phyloP scores from a whole-genome alignment of 2,888 invertebrate species.

The Papilio elwesi region DNA sequence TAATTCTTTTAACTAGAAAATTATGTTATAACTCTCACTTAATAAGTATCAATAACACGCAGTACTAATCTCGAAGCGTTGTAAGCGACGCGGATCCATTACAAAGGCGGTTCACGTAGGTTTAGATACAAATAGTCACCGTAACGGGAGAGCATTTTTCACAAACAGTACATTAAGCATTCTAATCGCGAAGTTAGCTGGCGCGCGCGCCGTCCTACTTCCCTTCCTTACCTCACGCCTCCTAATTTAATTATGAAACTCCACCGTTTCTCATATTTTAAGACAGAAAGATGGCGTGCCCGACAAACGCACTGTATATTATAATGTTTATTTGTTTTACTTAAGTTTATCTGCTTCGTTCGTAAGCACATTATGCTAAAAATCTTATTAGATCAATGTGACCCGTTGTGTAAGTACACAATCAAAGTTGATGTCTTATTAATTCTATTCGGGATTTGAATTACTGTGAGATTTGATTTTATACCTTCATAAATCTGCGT shows the following conservation, averaged over 20 bases:
- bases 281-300: constrained; percentile 28
- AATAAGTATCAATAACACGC: not conserved
- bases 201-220: constrained; percentile 52
- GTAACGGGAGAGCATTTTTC: constrained; percentile 43
- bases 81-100: constrained; percentile 40
- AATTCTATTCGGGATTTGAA: too few species aligned
- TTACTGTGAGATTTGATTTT: too few species aligned
- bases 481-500: too few species aligned
- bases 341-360: not conserved
- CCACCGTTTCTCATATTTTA: constrained; percentile 50
- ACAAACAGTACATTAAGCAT: constrained; percentile 60
- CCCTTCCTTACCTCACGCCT: constrained; percentile 58
- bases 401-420: too few species aligned
- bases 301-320: constrained; percentile 28
- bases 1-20: too few species aligned
- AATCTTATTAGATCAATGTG: too few species aligned
- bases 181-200: constrained; percentile 62
- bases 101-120: constrained; percentile 50
- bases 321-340: constrained; percentile 25
- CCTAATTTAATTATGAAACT: constrained; percentile 68
- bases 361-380: too few species aligned
- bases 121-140: constrained; percentile 47
- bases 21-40: not conserved
- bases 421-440: too few species aligned
- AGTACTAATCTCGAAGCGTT: constrained; percentile 13